phyloP scores from a whole-genome alignment of 2,888 invertebrate genomes.

The Heteromurus nitidus region DNA sequence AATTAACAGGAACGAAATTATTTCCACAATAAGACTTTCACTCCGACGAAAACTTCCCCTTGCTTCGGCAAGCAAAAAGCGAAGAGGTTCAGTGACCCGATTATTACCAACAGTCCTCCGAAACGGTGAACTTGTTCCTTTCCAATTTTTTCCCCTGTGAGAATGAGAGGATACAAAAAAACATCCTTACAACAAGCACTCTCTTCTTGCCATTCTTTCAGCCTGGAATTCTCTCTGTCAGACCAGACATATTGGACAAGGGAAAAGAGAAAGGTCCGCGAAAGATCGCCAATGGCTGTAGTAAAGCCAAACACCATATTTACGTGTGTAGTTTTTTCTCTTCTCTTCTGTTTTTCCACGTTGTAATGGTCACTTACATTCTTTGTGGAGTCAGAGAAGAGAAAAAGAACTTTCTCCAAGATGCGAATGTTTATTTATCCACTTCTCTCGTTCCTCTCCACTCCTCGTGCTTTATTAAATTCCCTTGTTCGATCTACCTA shows the following conservation, averaged over 20 bases:
- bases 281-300: not conserved
- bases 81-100: conserved; percentile 55
- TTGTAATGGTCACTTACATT: conserved; percentile 42
- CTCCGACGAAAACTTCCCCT: conserved; percentile 6
- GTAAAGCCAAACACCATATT: no score
- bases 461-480: not conserved
- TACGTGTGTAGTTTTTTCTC: not conserved
- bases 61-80: conserved; percentile 47
- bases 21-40: conserved; percentile 47
- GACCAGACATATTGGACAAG: not conserved
- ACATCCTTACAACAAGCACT: not conserved
- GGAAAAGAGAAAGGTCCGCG: not conserved
- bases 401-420: not conserved
- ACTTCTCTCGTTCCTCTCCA: not conserved
- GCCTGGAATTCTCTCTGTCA: no score
- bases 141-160: no score
- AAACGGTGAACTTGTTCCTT: not conserved
- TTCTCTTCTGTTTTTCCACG: not conserved
- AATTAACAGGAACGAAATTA: conserved; percentile 51
- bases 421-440: conserved; percentile 14
- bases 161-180: no score
- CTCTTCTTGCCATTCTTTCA: not conserved
- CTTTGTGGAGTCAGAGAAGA: not conserved
- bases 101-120: no score
- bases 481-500: no score